A percentile compares a stretch with the other conserved stretches of the same genome.
phyloP scores from a whole-genome alignment of 2,888 invertebrate genomes.

The Watsonalla cultraria region DNA sequence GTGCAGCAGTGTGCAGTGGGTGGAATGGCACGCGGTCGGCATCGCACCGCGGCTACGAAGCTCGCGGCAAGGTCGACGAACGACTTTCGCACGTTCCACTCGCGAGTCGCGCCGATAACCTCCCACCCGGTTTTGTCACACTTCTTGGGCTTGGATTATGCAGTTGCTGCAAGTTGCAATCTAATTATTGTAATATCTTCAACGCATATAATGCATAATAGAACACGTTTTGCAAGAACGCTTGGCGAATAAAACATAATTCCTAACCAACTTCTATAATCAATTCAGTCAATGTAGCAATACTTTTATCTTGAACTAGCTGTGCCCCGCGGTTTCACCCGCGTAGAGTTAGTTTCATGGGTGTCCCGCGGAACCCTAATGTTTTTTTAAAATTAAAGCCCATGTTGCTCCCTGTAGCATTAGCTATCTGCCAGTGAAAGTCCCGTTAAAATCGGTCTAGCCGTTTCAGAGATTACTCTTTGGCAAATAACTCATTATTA shows the following conservation, averaged over 20 bases:
- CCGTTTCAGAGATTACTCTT: too few species aligned
- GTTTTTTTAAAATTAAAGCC: too few species aligned
- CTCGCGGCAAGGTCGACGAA: slow-evolving; percentile 72
- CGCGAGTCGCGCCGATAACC: slow-evolving; percentile 32
- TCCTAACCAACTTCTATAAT: too few species aligned
- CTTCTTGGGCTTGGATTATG: slow-evolving; percentile 25
- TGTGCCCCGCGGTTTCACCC: too few species aligned
- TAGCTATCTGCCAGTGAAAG: too few species aligned
- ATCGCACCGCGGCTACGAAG: slow-evolving; percentile 28
- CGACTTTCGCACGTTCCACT: slow-evolving; percentile 73
- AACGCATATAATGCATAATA: slow-evolving; percentile 1
- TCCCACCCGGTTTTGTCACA: slow-evolving; percentile 39
- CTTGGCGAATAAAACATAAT: not conserved
- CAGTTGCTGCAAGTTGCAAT: slow-evolving; percentile 18
- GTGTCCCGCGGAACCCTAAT: too few species aligned
- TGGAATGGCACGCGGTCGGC: slow-evolving; percentile 65
- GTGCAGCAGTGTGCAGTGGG: slow-evolving; percentile 54
- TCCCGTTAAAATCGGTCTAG: too few species aligned
- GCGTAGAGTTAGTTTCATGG: too few species aligned
- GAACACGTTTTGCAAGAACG: not conserved
- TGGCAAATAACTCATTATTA: too few species aligned
- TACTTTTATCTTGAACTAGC: not conserved
- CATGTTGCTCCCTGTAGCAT: too few species aligned
- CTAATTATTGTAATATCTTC: slow-evolving; percentile 9
- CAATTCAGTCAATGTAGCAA: not conserved